A percentile compares a stretch with the other conserved stretches of the same genome.
Conservation (phyloP, 2,888 invertebrate species). For the Timandra comae region DNA sequence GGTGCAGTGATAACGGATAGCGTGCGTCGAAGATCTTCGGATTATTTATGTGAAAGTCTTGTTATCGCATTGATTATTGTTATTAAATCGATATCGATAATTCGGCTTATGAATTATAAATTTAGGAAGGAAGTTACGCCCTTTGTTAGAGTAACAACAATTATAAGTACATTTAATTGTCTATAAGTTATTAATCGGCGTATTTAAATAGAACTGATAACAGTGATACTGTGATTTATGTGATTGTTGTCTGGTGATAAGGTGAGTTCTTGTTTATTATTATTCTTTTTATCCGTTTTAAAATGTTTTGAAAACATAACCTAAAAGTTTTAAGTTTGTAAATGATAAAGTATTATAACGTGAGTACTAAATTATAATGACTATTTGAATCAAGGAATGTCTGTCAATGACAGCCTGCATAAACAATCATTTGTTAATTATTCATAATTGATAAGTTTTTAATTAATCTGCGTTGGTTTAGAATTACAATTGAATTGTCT, state of each 20-base stretch:
- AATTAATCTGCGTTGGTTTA: too few species aligned
- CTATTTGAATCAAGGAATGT: too few species aligned
- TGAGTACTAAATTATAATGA: too few species aligned
- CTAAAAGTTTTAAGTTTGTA: too few species aligned
- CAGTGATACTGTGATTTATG: neutral
- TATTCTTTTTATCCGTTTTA: too few species aligned
- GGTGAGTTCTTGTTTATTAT: too few species aligned
- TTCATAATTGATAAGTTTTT: too few species aligned
- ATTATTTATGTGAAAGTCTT: constrained; percentile 30
- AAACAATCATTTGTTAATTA: too few species aligned
- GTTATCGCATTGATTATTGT: constrained; percentile 14
- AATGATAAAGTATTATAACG: too few species aligned
- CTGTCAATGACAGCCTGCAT: too few species aligned
- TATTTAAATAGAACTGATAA: constrained; percentile 26
- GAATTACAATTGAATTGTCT: too few species aligned
- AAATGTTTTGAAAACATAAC: too few species aligned
- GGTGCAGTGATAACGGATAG: constrained; percentile 27
- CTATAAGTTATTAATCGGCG: constrained; percentile 32
- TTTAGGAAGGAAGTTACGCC: constrained; percentile 40
- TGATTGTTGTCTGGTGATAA: neutral
- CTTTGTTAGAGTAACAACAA: constrained; percentile 15
- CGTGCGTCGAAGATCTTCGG: constrained; percentile 13
- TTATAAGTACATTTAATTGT: constrained; percentile 18
- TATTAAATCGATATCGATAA: constrained; percentile 36
- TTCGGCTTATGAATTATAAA: constrained; percentile 32